Evolutionary conservation across 2,888 invertebrate species (phyloP).

Genomic region (Rotaria macrura): DNA sequence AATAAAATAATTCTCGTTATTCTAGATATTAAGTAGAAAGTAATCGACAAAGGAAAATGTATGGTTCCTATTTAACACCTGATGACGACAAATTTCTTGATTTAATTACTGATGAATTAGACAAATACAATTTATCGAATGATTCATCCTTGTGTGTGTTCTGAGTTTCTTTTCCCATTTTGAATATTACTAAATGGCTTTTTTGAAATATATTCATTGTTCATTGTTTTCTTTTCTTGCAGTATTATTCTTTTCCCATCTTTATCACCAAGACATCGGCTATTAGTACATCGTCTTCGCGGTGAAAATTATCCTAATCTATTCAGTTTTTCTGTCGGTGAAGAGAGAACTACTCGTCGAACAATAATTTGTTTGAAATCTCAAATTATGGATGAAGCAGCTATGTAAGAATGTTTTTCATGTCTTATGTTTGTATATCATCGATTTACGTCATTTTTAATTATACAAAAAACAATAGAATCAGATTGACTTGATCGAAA

Average conservation of each 20-base stretch:
- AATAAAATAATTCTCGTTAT: neutral
- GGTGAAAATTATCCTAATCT: neutral
- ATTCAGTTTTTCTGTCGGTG: neutral
- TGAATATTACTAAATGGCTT: neutral
- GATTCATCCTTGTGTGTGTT: neutral
- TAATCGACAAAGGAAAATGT: neutral
- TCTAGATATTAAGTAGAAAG: neutral
- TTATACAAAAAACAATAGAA: no score
- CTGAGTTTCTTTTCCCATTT: neutral
- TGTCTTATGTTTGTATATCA: no score
- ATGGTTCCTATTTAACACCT: neutral
- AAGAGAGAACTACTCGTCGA: neutral
- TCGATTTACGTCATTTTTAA: no score
- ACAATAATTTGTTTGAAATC: neutral
- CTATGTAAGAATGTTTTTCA: neutral
- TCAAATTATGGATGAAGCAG: neutral
- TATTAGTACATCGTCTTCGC: neutral
- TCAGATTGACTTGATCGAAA: no score
- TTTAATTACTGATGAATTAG: neutral
- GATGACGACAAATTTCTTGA: neutral
- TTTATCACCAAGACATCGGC: neutral
- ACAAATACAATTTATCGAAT: neutral
- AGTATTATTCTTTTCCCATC: neutral
- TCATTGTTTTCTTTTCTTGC: neutral
- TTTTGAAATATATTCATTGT: neutral